Evolutionary conservation across 2,888 invertebrate species (phyloP).

Genomic region (Caenorhabditis wallacei): DNA sequence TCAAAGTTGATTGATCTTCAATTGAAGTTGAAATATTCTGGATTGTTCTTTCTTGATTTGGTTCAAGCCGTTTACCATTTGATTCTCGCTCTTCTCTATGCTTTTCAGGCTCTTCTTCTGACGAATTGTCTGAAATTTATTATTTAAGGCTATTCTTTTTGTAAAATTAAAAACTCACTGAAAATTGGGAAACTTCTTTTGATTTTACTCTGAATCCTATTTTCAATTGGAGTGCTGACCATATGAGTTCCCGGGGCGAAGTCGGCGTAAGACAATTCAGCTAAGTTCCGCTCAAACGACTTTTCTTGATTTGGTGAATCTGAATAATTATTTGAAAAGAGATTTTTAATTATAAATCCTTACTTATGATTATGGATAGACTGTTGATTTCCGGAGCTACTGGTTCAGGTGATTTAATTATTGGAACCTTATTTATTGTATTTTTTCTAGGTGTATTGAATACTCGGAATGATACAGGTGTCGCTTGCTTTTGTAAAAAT

Average conservation of each 20-base stretch:
- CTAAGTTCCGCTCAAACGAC: not conserved
- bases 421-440: not conserved
- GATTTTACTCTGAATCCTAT: not conserved
- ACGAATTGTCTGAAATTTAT: not conserved
- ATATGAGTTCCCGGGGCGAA: too few relatives aligned
- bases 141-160: not conserved
- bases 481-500: not conserved
- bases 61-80: not conserved
- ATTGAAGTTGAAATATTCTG: not conserved
- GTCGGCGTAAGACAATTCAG: not conserved
- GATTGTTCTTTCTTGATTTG: not conserved
- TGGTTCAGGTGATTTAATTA: not conserved
- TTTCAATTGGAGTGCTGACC: constrained; percentile 24
- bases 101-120: not conserved
- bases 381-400: not conserved
- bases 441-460: constrained; percentile 27
- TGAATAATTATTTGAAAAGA: constrained; percentile 31
- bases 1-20: not conserved
- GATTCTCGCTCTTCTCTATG: not conserved
- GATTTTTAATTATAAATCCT: not conserved
- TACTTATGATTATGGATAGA: constrained; percentile 13
- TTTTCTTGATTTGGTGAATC: not conserved
- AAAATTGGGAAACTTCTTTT: constrained; percentile 5
- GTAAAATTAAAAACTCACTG: constrained; percentile 7
- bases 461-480: constrained; percentile 4